Base-by-base conservation (phyloP, 2,113 vertebrate species). In the Microtus oregoni region DNA sequence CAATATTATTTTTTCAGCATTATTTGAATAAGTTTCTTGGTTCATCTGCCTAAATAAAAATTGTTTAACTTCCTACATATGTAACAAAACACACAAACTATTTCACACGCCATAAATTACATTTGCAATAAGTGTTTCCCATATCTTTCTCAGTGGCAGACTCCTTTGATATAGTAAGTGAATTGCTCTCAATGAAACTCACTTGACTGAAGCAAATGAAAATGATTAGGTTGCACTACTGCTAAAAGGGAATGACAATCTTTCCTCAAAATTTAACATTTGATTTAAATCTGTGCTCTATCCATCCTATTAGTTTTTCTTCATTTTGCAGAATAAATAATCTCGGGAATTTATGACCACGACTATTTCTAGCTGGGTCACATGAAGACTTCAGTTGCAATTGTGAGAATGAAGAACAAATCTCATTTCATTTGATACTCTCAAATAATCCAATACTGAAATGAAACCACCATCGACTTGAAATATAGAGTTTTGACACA, bases 291-390 rank as follows among this genome's bases (percentile, higher is more conserved):
- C 94, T 91, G 72, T 89, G 86, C 41, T 89, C 78, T 38, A 94
- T 76, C 72, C 30, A 7, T 70, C 95, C 73, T 94, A 65, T 97
- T 97, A 97, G 96, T 96, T 96, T 97, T 96, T 35, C 67, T 97
- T 95, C 85, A 50, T 97, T 97, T 98, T 87, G 93, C 77, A 97
- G 97, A 86, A 7, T 89, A 86, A 83, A 85, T 90, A 97, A 96
- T 97, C 96, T 90, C 97, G 95, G 92, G 90, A 79, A 86, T 70
- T 97, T 95, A 98, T 75, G 50, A 78, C 26, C 73, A 32, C 96
- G 95, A 98, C 86, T 97, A 30, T 9, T 97, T 38, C 82, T 88
- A 86, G 86, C 82, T 96, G 79, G 94, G 28, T 92, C 97, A 90
- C 91, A 97, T 26, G 79, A 97, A 97, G 94, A 52, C 50, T 94